Base-by-base conservation (phyloP, 2,797 vertebrate genomes). In the Orientallactaga sibirica region DNA sequence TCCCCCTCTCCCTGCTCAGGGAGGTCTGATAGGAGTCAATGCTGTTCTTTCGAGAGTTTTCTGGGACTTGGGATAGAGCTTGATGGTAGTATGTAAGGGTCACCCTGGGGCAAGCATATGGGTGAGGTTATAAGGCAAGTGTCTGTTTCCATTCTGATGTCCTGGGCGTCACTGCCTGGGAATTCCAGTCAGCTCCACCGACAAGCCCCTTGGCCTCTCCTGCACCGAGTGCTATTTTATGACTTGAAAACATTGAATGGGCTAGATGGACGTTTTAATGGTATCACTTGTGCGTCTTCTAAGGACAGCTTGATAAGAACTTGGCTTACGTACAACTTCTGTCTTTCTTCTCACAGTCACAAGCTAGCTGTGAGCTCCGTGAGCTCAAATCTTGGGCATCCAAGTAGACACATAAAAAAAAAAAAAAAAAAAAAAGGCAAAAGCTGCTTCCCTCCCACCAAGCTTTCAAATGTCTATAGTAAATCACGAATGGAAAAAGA, bases 1-100 rank as follows among this genome's bases (percentile, higher is more conserved):
- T 55, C 93, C 77, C 95, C 92, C 33, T 64, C n/a, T 10, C 78
- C 14, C 1, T 12, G 94, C 58, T 68, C 92, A 94, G 92, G 77
- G 1, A n/a, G 37, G 37, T n/a, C 81, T 86, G 93, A 92, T 95
- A 52, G 89, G 66, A 94, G 41, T 78, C 25, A 0, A 33, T 25
- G 91, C 88, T 41, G 80, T 93, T 96, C 94, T 43, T 76, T 58
- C 16, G 55, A 75, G 92, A 62, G 33, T 79, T 92, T 61, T 37
- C 94, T 22, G 81, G 58, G 52, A 7, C 20, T 70, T 52, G 27
- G 1, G 5, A 14, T 8, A 3, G 20, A 52, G 61, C 58, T 58
- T 20, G 52, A 12, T 74, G 70, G 84, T 76, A 4, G 3, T 64
- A 48, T 15, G 86, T 74, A 8, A 4, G 0, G 4, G 75, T 15